Percentiles rank a stretch among this genome's conserved stretches.
phyloP scores from a whole-genome alignment of 2,113 vertebrate genomes.

The Paratilapia polleni region DNA sequence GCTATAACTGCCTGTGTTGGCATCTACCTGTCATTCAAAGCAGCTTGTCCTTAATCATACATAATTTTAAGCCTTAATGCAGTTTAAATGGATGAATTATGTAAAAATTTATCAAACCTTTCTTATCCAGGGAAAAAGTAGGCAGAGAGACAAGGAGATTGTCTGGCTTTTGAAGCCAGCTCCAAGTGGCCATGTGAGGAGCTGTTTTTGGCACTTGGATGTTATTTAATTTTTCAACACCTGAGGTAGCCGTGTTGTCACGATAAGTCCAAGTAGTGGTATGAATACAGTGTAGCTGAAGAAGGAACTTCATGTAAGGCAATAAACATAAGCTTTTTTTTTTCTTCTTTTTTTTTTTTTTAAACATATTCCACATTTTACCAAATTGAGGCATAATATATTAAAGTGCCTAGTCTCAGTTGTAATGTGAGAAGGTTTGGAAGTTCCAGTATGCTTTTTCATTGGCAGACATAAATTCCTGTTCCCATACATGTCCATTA shows the following conservation, averaged over 20 bases:
- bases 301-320: neutral
- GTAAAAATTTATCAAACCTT: neutral
- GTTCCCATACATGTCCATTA: neutral
- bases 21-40: neutral
- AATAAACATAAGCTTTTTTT: neutral
- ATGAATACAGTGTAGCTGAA: too few relatives aligned
- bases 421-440: neutral
- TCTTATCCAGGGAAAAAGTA: neutral
- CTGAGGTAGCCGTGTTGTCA: too few relatives aligned
- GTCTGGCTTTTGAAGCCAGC: neutral
- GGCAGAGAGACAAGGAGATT: neutral
- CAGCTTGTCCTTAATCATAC: too few relatives aligned
- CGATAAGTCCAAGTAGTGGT: neutral
- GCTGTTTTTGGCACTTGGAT: neutral
- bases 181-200: neutral
- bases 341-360: too few relatives aligned
- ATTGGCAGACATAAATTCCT: neutral
- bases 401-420: neutral
- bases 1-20: neutral
- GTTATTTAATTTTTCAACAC: neutral
- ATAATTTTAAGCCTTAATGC: neutral
- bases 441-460: neutral
- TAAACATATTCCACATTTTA: accelerated
- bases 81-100: neutral
- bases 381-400: neutral